Conservation (phyloP, 2,797 vertebrate genomes). For the Platyrinchus mystaceus region DNA sequence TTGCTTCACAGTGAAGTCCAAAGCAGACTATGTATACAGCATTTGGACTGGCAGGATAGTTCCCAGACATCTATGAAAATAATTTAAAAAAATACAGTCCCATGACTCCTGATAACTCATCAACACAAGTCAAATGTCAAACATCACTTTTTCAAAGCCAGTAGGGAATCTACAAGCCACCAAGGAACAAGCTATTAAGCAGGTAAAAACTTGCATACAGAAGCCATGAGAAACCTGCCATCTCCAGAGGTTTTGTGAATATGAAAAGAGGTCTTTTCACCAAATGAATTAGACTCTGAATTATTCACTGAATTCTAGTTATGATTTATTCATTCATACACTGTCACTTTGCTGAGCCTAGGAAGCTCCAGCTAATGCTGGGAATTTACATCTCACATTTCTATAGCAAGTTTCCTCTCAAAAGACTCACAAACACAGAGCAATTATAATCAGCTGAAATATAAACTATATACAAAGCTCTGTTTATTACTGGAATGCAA, state of each 20-base stretch:
- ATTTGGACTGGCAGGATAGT: not conserved
- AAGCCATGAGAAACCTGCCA: not conserved
- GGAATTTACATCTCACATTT: not conserved
- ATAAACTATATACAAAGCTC: not conserved
- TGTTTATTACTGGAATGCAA: not conserved
- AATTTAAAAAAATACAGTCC: not conserved
- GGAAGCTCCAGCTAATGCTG: slow-evolving; percentile 17
- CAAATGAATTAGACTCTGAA: slow-evolving; percentile 17
- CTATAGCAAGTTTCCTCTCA: slow-evolving; percentile 4
- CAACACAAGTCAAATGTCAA: not conserved
- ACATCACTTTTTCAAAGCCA: not conserved
- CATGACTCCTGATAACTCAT: not conserved
- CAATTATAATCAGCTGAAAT: slow-evolving; percentile 42
- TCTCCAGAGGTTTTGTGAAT: not conserved
- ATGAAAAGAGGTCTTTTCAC: not conserved
- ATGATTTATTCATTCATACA: slow-evolving; percentile 51
- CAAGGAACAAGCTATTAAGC: not conserved
- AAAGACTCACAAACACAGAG: slow-evolving; percentile 3
- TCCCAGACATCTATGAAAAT: not conserved
- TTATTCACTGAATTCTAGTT: slow-evolving; percentile 44
- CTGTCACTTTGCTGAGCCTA: slow-evolving; percentile 23
- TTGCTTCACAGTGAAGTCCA: not conserved
- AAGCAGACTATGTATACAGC: not conserved
- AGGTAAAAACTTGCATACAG: not conserved
- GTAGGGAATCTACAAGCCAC: not conserved